Conservation (phyloP, 2,888 invertebrate species). For the Crioceris asparagi region DNA sequence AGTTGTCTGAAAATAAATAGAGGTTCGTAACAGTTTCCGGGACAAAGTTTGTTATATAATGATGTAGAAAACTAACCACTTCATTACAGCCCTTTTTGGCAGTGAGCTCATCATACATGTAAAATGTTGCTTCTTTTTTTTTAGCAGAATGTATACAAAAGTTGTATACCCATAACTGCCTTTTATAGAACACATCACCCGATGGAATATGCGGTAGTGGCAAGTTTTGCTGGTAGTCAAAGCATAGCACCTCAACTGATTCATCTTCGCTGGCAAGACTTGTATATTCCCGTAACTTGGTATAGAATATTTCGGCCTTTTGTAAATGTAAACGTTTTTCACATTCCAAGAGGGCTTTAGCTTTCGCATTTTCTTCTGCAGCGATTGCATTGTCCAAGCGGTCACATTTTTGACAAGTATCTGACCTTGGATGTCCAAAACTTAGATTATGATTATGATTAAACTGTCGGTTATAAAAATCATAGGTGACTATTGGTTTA, state of each 20-base stretch:
- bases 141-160: constrained; percentile 3
- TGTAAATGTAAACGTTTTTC: constrained; percentile 3
- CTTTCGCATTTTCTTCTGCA: constrained; percentile 5
- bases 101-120: constrained; percentile 6
- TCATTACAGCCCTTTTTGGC: constrained; percentile 8
- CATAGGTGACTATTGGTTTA: constrained; percentile 9
- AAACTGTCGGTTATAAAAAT: constrained; percentile 9
- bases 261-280: constrained; percentile 6
- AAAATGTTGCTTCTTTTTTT: constrained; percentile 5
- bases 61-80: constrained; percentile 7
- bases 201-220: constrained; percentile 3
- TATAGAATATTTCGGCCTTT: constrained; percentile 5
- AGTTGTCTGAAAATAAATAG: constrained; percentile 5
- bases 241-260: constrained; percentile 4
- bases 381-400: constrained; percentile 2
- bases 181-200: constrained; percentile 1
- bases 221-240: constrained; percentile 3
- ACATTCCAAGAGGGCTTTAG: constrained; percentile 1
- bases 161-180: constrained; percentile 3
- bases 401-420: constrained; percentile 11
- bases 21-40: constrained; percentile 6
- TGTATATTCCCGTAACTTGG: constrained; percentile 1
- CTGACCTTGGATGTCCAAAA: constrained; percentile 9
- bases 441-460: constrained; percentile 7
- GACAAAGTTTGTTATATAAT: constrained; percentile 6